These are phyloP conservation scores for Microplitis deprimator DNA, from an alignment of 2,888 invertebrate species.

Conservation along the genomic window DNA sequence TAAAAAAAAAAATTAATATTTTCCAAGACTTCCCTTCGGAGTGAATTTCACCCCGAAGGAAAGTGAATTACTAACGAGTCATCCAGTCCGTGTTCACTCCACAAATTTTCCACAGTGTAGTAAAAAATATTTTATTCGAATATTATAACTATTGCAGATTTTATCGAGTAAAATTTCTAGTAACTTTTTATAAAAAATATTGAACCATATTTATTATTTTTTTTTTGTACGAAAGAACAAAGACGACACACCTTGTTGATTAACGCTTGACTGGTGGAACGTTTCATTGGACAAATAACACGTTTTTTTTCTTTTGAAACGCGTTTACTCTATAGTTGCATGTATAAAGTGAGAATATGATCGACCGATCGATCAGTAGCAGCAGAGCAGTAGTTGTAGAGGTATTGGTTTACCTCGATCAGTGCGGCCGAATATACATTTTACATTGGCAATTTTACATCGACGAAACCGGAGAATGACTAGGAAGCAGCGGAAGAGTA, in stretches of 20 bases:
- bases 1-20: no score
- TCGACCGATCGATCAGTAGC: not conserved
- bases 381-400: not conserved
- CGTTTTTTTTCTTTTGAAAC: not conserved
- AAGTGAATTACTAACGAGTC: no score
- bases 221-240: not conserved
- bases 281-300: not conserved
- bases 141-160: no score
- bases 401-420: conserved; percentile 21
- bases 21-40: no score
- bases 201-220: not conserved
- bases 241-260: not conserved
- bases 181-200: no score
- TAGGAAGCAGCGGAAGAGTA: not conserved
- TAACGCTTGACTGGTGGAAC: not conserved
- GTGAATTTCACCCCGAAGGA: no score
- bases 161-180: no score
- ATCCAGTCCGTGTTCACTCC: no score
- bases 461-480: conserved; percentile 47
- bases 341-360: conserved; percentile 1
- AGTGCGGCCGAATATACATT: conserved; percentile 40
- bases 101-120: no score
- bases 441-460: conserved; percentile 50
- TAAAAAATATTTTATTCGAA: no score
- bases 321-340: not conserved